These are phyloP conservation scores for Drosophila anceps DNA, from an alignment of 2,888 invertebrate genomes.

Conservation along the genomic window DNA sequence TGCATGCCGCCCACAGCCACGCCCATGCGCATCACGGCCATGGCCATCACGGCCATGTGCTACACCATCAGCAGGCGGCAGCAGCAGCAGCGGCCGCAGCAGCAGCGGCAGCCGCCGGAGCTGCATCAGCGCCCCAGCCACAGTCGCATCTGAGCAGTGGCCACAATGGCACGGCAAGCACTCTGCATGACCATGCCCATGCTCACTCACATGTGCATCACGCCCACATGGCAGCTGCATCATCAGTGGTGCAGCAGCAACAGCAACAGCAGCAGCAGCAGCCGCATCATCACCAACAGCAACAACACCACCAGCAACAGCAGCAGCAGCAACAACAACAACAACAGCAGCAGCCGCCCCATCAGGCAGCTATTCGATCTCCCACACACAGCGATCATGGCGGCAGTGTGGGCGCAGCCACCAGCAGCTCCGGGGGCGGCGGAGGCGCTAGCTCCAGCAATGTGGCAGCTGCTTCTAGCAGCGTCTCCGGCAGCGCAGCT, in stretches of 20 bases:
- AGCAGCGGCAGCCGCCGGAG: constrained; percentile 38
- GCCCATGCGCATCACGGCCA: constrained; percentile 36
- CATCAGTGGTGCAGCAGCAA: constrained; percentile 61
- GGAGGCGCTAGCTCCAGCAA: constrained; percentile 49
- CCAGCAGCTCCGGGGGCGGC: constrained; percentile 57
- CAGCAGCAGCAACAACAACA: constrained; percentile 34
- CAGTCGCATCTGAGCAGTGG: constrained; percentile 43
- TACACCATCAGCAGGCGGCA: constrained; percentile 66
- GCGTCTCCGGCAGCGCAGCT: constrained; percentile 22
- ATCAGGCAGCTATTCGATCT: constrained; percentile 67
- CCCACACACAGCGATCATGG: constrained; percentile 75
- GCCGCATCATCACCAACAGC: constrained; percentile 37
- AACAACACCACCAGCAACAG: constrained; percentile 40
- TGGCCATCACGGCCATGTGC: constrained; percentile 52
- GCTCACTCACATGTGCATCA: constrained; percentile 60
- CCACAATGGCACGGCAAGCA: constrained; percentile 42
- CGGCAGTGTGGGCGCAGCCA: constrained; percentile 34
- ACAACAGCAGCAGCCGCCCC: constrained; percentile 61
- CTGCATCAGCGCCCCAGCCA: constrained; percentile 36
- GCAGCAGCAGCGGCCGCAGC: constrained; percentile 44
- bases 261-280: constrained; percentile 59
- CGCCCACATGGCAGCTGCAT: constrained; percentile 72
- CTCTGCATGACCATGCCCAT: constrained; percentile 55
- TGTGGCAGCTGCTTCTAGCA: constrained; percentile 12
- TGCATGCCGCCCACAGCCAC: constrained; percentile 51